Conservation (phyloP, 1,140 invertebrate genomes). For the Drosophila nasuta region DNA sequence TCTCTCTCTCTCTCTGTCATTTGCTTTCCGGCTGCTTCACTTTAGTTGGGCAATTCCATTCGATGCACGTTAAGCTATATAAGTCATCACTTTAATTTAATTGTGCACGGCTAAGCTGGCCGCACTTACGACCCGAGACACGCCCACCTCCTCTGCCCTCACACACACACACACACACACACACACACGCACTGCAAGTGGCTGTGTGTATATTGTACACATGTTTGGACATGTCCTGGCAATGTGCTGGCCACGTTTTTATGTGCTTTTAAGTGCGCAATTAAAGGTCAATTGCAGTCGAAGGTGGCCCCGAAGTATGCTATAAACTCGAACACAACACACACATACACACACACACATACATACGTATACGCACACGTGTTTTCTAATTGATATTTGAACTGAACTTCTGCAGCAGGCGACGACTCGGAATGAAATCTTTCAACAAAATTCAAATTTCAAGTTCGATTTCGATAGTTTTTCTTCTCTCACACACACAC, state of each 20-base stretch:
- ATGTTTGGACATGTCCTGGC: constrained; percentile 50
- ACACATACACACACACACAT: constrained; percentile 14
- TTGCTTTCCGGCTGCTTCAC: not conserved
- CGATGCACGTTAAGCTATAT: constrained; percentile 56
- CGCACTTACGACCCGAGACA: constrained; percentile 46
- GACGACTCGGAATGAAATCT: not conserved
- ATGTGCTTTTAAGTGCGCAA: constrained; percentile 81
- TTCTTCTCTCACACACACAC: too few species aligned
- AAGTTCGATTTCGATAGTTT: too few species aligned
- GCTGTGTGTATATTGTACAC: constrained; percentile 38
- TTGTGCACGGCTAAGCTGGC: constrained; percentile 60
- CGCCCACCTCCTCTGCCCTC: constrained; percentile 9
- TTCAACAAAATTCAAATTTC: constrained; percentile 3
- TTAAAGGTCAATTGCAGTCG: constrained; percentile 78
- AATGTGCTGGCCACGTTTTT: constrained; percentile 67
- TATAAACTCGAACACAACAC: constrained; percentile 30
- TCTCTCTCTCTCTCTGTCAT: not conserved
- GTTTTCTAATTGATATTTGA: constrained; percentile 43
- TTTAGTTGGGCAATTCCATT: constrained; percentile 21
- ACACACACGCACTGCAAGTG: constrained; percentile 13
- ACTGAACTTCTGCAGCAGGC: constrained; percentile 19
- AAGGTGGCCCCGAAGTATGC: constrained; percentile 51
- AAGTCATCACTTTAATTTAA: constrained; percentile 68
- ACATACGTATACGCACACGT: not conserved
- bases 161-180: constrained; percentile 8